phyloP scores from a whole-genome alignment of 2,797 vertebrate genomes.

The Clarias laeviceps region DNA sequence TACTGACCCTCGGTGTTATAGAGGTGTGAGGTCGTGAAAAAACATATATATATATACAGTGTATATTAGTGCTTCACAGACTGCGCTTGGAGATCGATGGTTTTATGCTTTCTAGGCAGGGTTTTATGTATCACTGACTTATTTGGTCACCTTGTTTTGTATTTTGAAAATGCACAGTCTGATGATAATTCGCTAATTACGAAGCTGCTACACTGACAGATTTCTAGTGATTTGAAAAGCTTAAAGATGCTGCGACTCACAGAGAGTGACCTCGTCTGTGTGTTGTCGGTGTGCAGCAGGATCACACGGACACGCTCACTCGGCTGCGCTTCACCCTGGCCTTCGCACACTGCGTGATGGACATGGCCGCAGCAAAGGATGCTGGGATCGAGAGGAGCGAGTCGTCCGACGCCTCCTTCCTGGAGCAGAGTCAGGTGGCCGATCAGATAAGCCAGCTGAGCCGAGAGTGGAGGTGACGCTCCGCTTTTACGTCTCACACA shows the following conservation, averaged over 20 bases:
- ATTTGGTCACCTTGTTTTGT: neutral
- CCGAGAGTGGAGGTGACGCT: conserved; percentile 88
- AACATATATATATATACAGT: no score
- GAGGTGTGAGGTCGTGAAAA: neutral
- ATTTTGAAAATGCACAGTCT: neutral
- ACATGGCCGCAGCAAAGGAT: conserved; percentile 85
- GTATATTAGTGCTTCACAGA: no score
- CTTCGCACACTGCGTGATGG: conserved; percentile 90
- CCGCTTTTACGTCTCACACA: neutral
- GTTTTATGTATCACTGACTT: neutral
- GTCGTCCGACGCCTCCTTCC: conserved; percentile 78
- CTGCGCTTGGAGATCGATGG: no score
- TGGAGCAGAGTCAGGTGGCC: conserved; percentile 89
- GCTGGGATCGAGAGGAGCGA: conserved; percentile 66
- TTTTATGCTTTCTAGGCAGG: neutral
- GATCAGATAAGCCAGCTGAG: conserved; percentile 97
- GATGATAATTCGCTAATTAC: neutral
- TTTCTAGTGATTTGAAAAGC: no score
- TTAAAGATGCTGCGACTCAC: neutral
- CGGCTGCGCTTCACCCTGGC: conserved; percentile 88
- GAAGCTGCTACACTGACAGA: neutral
- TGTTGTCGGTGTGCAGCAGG: conserved; percentile 74
- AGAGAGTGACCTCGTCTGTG: conserved; percentile 30
- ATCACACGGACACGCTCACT: conserved; percentile 87
- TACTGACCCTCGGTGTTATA: conserved; percentile 53